phyloP scores from a whole-genome alignment of 2,888 invertebrate species.

The Anoncus sp. region DNA sequence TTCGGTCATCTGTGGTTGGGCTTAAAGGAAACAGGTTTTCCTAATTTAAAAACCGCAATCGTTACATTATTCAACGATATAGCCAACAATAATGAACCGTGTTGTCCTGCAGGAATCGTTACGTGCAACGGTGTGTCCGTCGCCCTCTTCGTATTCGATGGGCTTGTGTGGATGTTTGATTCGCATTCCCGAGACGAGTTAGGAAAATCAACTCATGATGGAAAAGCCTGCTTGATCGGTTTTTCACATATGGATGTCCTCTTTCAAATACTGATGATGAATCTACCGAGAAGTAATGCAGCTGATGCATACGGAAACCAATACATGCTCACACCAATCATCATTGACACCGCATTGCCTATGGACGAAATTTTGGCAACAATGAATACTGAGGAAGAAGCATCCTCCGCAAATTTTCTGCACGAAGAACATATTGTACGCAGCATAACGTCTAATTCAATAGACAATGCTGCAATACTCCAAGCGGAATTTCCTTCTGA shows the following conservation, averaged over 20 bases:
- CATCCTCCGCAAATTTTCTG: no score
- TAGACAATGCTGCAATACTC: no score
- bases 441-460: no score
- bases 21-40: not conserved
- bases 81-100: not conserved
- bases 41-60: not conserved
- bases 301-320: slow-evolving; percentile 9
- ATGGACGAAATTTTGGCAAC: no score
- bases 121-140: slow-evolving; percentile 16
- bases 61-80: not conserved
- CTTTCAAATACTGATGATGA: not conserved
- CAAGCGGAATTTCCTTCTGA: no score
- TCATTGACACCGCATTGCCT: not conserved
- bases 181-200: slow-evolving; percentile 19
- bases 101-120: not conserved
- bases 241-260: not conserved
- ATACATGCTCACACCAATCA: slow-evolving; percentile 13
- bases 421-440: no score
- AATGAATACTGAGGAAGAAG: no score
- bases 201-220: slow-evolving; percentile 7
- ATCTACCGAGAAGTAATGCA: not conserved
- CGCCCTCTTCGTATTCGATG: not conserved
- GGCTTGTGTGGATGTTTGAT: slow-evolving; percentile 22
- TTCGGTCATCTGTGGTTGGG: not conserved
- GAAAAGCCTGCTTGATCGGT: slow-evolving; percentile 19